Base-by-base conservation (phyloP, 2,888 invertebrate species). In the Noctua janthe region DNA sequence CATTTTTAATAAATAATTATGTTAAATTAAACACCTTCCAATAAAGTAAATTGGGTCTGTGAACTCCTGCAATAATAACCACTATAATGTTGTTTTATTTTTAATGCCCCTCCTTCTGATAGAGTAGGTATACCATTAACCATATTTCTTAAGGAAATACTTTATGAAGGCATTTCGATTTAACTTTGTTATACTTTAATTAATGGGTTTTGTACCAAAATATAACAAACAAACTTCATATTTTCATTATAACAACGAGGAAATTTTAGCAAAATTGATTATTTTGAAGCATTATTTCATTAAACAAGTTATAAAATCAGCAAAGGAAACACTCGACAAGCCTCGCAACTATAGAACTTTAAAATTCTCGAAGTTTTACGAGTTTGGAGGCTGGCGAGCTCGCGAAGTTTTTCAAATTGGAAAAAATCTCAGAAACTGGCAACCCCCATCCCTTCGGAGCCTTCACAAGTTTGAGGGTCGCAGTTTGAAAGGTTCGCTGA, bases 381-480 rank as follows among this genome's bases (percentile, higher is more conserved):
- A 80, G 71, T 76, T 54, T 35, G 39, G 51, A 74, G 74, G 74
- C 71, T 69, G 71, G 64, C 47, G 56, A 69, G 13, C 23, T 13
- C 20, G 67, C 20, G 23, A 86, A 88, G 79, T 90, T 86, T 79
- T 81, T 67, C 35, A 81, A 90, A 87, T 81, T 87, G 78, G 85
- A 82, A 87, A 86, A 88, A 87, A 87, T 75, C 84, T 88, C 78
- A 67, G 76, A 62, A 76, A 70, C 82, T 73, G 76, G 76, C 80
- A 82, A 78, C 78, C 81, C 81, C 76, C 74, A 71, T 74, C 83
- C 77, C 82, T 80, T 71, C 47, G 71, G 59, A 70, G 66, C 64
- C 74, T 82, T 85, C 77, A 70, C 71, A 83, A 88, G 78, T 88
- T 88, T 71, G 79, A 83, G 90, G 81, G 74, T 77, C 80, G 64